Base-by-base conservation (phyloP, 2,797 vertebrate species). In the Sebastes trivittatus region DNA sequence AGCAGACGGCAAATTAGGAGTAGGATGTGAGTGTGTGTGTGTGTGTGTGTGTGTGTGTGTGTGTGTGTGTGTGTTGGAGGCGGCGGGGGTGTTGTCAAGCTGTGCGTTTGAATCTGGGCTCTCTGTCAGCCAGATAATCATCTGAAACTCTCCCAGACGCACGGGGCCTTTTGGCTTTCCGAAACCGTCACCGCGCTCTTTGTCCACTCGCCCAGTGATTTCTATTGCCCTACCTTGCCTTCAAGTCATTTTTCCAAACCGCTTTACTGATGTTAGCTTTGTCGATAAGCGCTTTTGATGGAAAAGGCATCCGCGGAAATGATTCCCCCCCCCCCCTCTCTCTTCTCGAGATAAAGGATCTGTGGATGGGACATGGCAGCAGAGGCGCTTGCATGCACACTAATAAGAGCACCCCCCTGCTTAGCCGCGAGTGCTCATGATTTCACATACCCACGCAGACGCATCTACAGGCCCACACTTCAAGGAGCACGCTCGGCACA, bases 251-350 rank as follows among this genome's bases (percentile, higher is more conserved):
- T 81, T 81, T 87, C 72, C 55, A 78, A 86, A 79, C 83, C 77
- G 90, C 85, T 94, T 88, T 87, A 87, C 92, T 91, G 91, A 93
- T 94, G 93, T 94, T 95, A 90, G 92, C 83, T 92, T 91, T 88
- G 92, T 88, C 78, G 89, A 93, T 94, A 94, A 94, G 90, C 36
- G 29, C 85, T 85, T 91, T 87, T 90, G 94, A 93, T 89, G 81
- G 90, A 81, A 85, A 82, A 81, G 83, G 85, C 90, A 90, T 89
- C 87, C 49, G 75, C 72, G 75, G 90, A 93, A 92, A 92, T 66
- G 73, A 88, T 85, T 79, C 80, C 80, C 78, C 75, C 69, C 77
- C 14, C 38, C 25, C 13, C 0, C 14, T 42, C 38, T 67, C 75
- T 80, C 77, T 83, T 66, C 58, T 59, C 29, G 65, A 88, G 89